These are phyloP conservation scores for Dasypolia templi DNA, from an alignment of 2,888 invertebrate species.

Conservation along the genomic window DNA sequence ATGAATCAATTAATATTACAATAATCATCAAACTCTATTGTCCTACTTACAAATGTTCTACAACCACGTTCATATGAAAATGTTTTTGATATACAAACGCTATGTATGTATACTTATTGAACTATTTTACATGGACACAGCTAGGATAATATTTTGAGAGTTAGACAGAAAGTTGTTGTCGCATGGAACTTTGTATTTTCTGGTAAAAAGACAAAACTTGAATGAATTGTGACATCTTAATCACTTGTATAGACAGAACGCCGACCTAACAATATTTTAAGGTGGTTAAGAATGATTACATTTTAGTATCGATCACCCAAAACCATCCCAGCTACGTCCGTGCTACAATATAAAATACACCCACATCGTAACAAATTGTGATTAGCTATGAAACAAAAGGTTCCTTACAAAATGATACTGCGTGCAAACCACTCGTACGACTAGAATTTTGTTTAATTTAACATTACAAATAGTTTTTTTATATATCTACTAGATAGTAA, in stretches of 20 bases:
- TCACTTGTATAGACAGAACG: neutral
- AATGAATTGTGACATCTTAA: neutral
- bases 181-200: neutral
- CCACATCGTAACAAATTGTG: slow-evolving; percentile 86
- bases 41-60: slow-evolving; percentile 81
- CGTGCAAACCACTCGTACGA: slow-evolving; percentile 87
- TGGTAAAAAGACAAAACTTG: neutral
- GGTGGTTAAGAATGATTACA: neutral
- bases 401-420: slow-evolving; percentile 63
- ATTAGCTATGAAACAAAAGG: slow-evolving; percentile 74
- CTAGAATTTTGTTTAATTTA: slow-evolving; percentile 85
- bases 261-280: neutral
- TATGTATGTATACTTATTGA: slow-evolving; percentile 84
- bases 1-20: slow-evolving; percentile 63
- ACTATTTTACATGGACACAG: slow-evolving; percentile 69
- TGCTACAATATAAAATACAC: slow-evolving; percentile 84
- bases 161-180: neutral
- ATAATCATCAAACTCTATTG: slow-evolving; percentile 73
- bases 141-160: slow-evolving; percentile 34
- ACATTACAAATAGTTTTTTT: slow-evolving; percentile 88
- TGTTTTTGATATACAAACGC: slow-evolving; percentile 86
- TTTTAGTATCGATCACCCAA: slow-evolving; percentile 13
- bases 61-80: slow-evolving; percentile 85
- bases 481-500: slow-evolving; percentile 90
- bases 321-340: slow-evolving; percentile 42